Base-by-base conservation (phyloP, 2,797 vertebrate genomes). In the Xerus rutilus region DNA sequence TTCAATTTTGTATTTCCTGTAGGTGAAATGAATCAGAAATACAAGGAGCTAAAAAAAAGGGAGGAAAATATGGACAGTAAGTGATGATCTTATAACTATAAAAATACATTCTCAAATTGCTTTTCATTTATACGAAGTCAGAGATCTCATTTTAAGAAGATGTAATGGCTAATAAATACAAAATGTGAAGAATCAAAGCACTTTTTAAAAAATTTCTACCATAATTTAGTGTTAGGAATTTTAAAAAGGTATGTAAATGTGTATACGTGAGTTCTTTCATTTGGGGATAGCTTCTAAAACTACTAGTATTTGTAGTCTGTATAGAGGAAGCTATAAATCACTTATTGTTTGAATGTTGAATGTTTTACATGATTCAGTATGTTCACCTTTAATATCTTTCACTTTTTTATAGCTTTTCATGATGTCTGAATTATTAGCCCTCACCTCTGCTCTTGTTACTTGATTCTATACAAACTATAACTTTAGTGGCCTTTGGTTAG, bases 61-160 rank as follows among this genome's bases (percentile, higher is more conserved):
- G 99, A 99, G 70, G 99, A 99, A 97, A 99, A 98, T 97, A 99
- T 99, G 94, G 99, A 99, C 89, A 98, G 99, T 99, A 98, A 99
- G 99, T 99, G 88, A 25, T 88, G 67, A 47, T 88, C 45, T 95
- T 67, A 43, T 35, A 95, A 70, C 73, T 72, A 73, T 72, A 35
- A 93, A 96, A 88, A 89, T 77, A 65, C 54, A 18, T 45, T 69
- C 18, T 87, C 62, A 86, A 49, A 74, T 72, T 78, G 45, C 47
- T 96, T 1, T 94, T 93, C 23, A 54, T 91, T 95, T 93, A 67
- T 79, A 59, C 76, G 64, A 95, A 97, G 54, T 87, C 64, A 91
- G 35, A 92, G 5, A 39, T 96, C 39, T 95, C 10, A 69, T 84
- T 77, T 93, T 67, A 57, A 43, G 67, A 39, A 35, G 30, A 47